phyloP scores from a whole-genome alignment of 2,888 invertebrate genomes.

The Tenthredo amoena region DNA sequence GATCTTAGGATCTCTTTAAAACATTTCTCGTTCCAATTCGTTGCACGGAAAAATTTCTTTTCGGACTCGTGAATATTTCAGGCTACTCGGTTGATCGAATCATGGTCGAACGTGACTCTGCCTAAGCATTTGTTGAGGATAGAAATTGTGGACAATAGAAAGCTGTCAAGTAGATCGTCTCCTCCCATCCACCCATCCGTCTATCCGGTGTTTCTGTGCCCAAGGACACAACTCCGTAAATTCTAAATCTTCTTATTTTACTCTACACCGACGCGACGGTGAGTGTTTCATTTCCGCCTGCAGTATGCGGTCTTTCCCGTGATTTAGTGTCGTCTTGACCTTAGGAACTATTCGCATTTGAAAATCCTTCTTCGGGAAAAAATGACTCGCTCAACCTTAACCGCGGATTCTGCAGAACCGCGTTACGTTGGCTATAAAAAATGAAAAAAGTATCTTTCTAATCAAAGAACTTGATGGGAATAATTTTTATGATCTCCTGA shows the following conservation, averaged over 20 bases:
- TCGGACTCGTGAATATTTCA: conserved; percentile 30
- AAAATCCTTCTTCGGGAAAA: neutral
- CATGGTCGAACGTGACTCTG: conserved; percentile 39
- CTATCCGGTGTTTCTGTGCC: conserved; percentile 38
- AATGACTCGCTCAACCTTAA: neutral
- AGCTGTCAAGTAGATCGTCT: conserved; percentile 49
- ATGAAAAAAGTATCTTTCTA: neutral
- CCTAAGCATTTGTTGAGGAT: conserved; percentile 30
- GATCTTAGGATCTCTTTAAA: neutral
- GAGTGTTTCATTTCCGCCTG: conserved; percentile 48
- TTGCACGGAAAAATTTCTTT: conserved; percentile 39
- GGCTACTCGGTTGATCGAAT: conserved; percentile 29
- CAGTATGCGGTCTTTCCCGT: conserved; percentile 38
- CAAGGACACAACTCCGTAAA: conserved; percentile 40
- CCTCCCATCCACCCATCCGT: conserved; percentile 11
- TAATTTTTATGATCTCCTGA: neutral
- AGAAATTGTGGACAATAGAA: conserved; percentile 47
- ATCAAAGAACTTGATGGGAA: neutral
- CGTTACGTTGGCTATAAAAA: neutral
- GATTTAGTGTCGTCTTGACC: conserved; percentile 35
- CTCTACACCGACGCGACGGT: conserved; percentile 1
- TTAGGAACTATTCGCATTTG: conserved; percentile 5
- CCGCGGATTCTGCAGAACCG: neutral
- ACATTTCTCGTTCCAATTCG: conserved; percentile 36
- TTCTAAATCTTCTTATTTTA: conserved; percentile 30